Percentiles rank a stretch among this genome's conserved stretches.
Evolutionary conservation across 2,888 invertebrate genomes (phyloP).

Genomic region (Melanotus villosus): DNA sequence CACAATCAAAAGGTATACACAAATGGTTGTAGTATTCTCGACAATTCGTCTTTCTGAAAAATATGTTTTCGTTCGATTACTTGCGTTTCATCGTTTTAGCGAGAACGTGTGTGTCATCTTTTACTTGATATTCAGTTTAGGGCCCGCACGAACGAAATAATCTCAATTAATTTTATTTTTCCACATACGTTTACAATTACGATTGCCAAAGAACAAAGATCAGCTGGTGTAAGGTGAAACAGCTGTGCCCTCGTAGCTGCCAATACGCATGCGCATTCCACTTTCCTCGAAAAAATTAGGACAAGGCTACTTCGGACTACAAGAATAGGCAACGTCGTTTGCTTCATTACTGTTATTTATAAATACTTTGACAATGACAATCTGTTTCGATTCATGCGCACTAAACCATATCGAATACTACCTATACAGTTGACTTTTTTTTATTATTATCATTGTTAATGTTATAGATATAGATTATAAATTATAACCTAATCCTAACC

Average conservation of each 20-base stretch:
- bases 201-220: slow-evolving; percentile 54
- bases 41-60: not conserved
- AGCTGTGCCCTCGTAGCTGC: slow-evolving; percentile 50
- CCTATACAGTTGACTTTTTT: too few species aligned
- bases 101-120: too few species aligned
- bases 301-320: slow-evolving; percentile 4
- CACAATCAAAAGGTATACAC: not conserved
- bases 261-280: slow-evolving; percentile 3
- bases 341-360: too few species aligned
- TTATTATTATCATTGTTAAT: too few species aligned
- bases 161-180: not conserved
- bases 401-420: too few species aligned
- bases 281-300: not conserved
- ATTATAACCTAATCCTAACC: too few species aligned
- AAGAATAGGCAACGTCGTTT: not conserved
- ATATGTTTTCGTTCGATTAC: not conserved
- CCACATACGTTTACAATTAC: slow-evolving; percentile 4
- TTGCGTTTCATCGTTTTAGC: too few species aligned
- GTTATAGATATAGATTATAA: too few species aligned
- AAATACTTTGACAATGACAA: too few species aligned
- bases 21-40: not conserved
- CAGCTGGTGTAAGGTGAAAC: slow-evolving; percentile 55
- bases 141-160: not conserved
- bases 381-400: too few species aligned
- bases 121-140: not conserved